These are phyloP conservation scores for Sthenelais limicola DNA, from an alignment of 2,888 invertebrate genomes.

Conservation along the genomic window DNA sequence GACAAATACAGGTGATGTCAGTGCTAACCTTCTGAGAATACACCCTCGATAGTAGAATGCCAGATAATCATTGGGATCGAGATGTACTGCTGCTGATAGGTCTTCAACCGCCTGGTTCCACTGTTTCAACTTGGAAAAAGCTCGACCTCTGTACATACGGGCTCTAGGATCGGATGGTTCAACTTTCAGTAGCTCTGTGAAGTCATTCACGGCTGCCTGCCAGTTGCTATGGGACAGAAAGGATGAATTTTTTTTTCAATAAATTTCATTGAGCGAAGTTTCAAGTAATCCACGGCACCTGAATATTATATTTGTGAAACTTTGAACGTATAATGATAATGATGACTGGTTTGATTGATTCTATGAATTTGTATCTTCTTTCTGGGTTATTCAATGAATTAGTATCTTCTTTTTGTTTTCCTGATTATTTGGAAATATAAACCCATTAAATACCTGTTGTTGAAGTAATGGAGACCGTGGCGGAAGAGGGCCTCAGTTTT, in stretches of 20 bases:
- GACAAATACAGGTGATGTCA: neutral
- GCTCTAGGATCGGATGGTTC: constrained; percentile 65
- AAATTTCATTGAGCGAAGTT: neutral
- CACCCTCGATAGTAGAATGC: constrained; percentile 71
- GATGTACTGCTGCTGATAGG: constrained; percentile 70
- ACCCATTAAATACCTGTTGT: constrained; percentile 60
- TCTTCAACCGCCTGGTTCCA: constrained; percentile 70
- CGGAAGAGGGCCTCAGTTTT: constrained; percentile 69
- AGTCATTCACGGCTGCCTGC: constrained; percentile 69
- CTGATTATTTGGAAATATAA: neutral
- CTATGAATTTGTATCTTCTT: neutral
- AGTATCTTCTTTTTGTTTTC: neutral
- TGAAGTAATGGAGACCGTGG: constrained; percentile 69
- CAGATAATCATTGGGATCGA: constrained; percentile 68
- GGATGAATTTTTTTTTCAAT: neutral
- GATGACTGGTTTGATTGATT: neutral
- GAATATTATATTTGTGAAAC: neutral
- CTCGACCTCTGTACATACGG: constrained; percentile 66
- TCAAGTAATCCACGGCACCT: neutral
- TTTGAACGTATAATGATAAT: too few relatives aligned
- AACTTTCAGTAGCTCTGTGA: constrained; percentile 67
- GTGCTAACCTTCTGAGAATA: constrained; percentile 67
- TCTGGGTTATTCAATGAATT: neutral
- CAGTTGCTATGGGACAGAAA: constrained; percentile 59
- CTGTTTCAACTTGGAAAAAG: constrained; percentile 64